These are phyloP conservation scores for Trisateles emortualis DNA, from an alignment of 2,888 invertebrate species.

Conservation along the genomic window DNA sequence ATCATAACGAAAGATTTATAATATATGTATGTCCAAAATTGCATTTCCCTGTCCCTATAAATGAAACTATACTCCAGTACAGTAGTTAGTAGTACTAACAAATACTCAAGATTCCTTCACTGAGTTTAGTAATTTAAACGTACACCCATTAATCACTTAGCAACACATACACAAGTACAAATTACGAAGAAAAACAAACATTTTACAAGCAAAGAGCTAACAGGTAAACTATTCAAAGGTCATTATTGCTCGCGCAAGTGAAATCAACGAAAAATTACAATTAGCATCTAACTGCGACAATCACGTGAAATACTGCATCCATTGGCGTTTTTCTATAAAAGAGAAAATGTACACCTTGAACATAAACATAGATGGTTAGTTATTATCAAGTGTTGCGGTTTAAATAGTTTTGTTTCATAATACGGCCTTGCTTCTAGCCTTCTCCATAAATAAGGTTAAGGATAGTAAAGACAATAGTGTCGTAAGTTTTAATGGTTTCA, in stretches of 20 bases:
- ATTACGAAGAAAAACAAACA: conserved; percentile 11
- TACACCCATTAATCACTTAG: neutral
- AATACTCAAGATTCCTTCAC: too few relatives aligned
- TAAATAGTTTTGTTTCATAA: conserved; percentile 45
- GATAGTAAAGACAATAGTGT: conserved; percentile 56
- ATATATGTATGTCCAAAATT: too few relatives aligned
- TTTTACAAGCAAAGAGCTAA: conserved; percentile 42
- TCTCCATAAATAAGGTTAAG: conserved; percentile 60
- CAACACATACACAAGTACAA: conserved; percentile 11
- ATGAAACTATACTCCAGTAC: too few relatives aligned
- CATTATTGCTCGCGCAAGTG: conserved; percentile 33
- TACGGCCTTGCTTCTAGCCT: conserved; percentile 61
- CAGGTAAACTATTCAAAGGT: conserved; percentile 44
- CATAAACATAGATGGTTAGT: conserved; percentile 19
- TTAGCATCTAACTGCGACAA: conserved; percentile 17
- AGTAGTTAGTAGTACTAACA: too few relatives aligned
- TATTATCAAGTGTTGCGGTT: conserved; percentile 12
- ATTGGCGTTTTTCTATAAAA: neutral
- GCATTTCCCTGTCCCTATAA: too few relatives aligned
- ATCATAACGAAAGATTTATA: too few relatives aligned
- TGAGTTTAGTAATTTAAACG: too few relatives aligned
- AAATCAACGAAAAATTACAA: conserved; percentile 47
- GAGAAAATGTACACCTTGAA: neutral
- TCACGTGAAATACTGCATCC: neutral
- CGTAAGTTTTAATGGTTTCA: conserved; percentile 35